These are phyloP conservation scores for Lepidothrix coronata DNA, from an alignment of 2,113 vertebrate species.

Conservation along the genomic window DNA sequence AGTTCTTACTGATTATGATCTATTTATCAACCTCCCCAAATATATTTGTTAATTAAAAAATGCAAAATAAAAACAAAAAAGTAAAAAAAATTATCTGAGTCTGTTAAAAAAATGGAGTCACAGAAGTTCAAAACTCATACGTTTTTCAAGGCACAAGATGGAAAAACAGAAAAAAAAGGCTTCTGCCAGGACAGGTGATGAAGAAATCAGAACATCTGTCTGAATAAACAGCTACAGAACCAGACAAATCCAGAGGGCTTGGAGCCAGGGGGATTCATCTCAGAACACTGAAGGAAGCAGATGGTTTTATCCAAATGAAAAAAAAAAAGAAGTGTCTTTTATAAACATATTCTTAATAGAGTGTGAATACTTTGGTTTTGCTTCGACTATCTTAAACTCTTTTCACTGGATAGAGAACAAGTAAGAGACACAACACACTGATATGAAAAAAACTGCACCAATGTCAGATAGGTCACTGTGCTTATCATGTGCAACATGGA, in stretches of 20 bases:
- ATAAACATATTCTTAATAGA: neutral
- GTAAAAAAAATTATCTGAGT: neutral
- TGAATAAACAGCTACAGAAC: slow-evolving; percentile 42
- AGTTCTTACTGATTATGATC: neutral
- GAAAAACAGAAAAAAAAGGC: neutral
- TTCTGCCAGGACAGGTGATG: slow-evolving; percentile 40
- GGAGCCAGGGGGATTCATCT: neutral
- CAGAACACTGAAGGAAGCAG: neutral
- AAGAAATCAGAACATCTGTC: slow-evolving; percentile 33
- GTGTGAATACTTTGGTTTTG: neutral
- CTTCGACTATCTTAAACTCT: neutral
- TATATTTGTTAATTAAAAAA: neutral
- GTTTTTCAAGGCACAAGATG: slow-evolving; percentile 36
- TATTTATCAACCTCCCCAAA: neutral
- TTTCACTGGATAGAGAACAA: neutral
- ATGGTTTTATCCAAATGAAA: neutral
- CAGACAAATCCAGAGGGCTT: neutral
- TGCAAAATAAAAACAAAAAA: neutral
- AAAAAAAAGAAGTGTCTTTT: neutral
- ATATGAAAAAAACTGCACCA: neutral
- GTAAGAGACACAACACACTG: neutral
- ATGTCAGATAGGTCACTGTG: neutral
- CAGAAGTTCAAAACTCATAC: neutral
- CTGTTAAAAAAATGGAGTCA: neutral
- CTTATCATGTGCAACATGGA: neutral